Evolutionary conservation across 2,888 invertebrate genomes (phyloP), one percentile per base, ranked within the genome.

Genomic region (Sesamia inferens): DNA sequence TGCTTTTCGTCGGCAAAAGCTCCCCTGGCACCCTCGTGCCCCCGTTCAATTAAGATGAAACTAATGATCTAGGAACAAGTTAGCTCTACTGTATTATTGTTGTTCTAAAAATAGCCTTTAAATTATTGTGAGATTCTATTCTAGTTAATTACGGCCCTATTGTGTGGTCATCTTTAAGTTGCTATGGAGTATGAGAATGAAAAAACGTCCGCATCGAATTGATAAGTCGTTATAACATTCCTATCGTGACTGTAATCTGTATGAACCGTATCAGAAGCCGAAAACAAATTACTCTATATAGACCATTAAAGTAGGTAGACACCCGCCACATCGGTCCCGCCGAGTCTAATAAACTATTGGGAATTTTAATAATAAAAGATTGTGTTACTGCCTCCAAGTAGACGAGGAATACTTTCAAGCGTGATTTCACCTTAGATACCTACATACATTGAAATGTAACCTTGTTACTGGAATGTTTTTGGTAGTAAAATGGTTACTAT

Each of bases 201-300:
- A 92, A 91, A 91, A 89, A 82, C 76, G 74, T 82, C 88, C 88
- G 88, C 85, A 90, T 92, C 92, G 88, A 93, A 93, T 93, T 92
- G 91, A 91, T 92, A 92, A 91, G 91, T 92, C 89, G 91, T 90
- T 90, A 89, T 88, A 84, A 88, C 92, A 93, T 93, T 93, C 93
- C 92, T 87, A 78, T 82, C 85, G 81, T 90, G 92, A 92, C 92
- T 92, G 91, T 91, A 90, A 92, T 91, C 89, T 87, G 79, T 83
- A 86, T 88, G 86, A 87, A 87, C 78, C 87, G 87, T 88, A 90
- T 91, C 91, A 89, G 93, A 91, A 93, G 92, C 92, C 91, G 89
- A 92, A 93, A 92, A 92, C 88, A 93, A 93, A 93, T 93, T 92
- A 90, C 89, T 90, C 87, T 89, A 89, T 89, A 88, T 87, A 86